These are phyloP conservation scores for Agrotis puta DNA, from an alignment of 2,888 invertebrate genomes.

Conservation along the genomic window DNA sequence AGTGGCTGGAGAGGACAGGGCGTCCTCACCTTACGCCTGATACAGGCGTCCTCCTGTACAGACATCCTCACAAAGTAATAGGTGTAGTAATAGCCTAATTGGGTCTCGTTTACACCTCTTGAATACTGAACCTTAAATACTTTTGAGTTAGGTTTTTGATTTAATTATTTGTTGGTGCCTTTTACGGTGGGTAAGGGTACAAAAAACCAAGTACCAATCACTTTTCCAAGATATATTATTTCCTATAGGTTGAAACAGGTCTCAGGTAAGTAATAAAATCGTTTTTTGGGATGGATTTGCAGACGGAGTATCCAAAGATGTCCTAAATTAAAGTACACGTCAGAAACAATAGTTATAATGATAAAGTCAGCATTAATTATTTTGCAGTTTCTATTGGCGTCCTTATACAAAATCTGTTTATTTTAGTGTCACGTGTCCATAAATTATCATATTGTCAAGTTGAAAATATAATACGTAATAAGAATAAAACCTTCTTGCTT, in stretches of 20 bases:
- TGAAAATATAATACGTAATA: constrained; percentile 9
- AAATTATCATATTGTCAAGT: background rate
- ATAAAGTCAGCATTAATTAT: background rate
- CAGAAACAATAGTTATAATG: background rate
- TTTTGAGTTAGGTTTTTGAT: background rate
- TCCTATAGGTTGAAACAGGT: background rate
- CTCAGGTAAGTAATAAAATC: background rate
- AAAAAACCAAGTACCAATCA: background rate
- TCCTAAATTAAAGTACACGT: background rate
- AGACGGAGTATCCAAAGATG: background rate
- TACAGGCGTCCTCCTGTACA: no score
- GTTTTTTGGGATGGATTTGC: background rate
- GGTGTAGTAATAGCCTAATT: no score
- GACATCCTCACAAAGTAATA: no score
- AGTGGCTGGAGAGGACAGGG: no score
- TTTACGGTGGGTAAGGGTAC: no score
- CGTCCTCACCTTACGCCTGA: no score
- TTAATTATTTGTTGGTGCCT: background rate
- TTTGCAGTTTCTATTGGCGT: background rate
- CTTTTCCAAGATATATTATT: background rate
- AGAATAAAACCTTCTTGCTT: background rate
- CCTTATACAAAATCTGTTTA: background rate
- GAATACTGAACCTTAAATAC: no score
- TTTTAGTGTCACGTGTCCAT: background rate
- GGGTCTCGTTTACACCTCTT: no score